phyloP scores from a whole-genome alignment of 2,797 vertebrate species.

The Xiphorhynchus erythropygius region DNA sequence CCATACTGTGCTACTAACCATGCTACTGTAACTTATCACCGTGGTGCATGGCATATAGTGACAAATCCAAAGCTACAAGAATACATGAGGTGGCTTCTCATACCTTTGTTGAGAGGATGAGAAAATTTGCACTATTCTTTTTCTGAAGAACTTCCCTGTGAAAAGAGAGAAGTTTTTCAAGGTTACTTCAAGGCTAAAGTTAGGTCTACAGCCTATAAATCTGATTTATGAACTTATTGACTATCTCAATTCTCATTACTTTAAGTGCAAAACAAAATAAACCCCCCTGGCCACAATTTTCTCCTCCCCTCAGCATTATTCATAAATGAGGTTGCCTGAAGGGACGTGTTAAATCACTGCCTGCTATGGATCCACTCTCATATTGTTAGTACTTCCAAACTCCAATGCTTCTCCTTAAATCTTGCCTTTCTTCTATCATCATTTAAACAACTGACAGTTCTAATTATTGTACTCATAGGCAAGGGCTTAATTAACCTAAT shows the following conservation, averaged over 20 bases:
- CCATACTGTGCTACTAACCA: neutral
- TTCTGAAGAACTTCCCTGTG: neutral
- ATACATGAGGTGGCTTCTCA: neutral
- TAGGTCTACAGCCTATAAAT: neutral
- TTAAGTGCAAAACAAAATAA: neutral
- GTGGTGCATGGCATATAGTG: neutral
- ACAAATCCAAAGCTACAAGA: neutral
- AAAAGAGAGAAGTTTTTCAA: neutral
- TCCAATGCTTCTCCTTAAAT: neutral
- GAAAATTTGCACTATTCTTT: neutral
- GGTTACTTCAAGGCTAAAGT: neutral
- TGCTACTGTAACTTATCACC: neutral
- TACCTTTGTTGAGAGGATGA: neutral
- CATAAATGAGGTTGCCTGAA: neutral
- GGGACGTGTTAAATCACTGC: neutral
- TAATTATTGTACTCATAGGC: constrained; percentile 54
- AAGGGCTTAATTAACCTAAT: constrained; percentile 71
- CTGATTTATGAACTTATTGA: neutral
- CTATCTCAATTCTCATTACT: neutral
- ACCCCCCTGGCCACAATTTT: neutral
- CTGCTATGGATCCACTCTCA: neutral
- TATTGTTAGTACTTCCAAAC: neutral
- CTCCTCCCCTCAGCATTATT: neutral
- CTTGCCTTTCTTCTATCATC: constrained; percentile 31
- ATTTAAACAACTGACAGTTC: constrained; percentile 52